phyloP scores from a whole-genome alignment of 1,140 invertebrate genomes.

The Drosophila busckii region DNA sequence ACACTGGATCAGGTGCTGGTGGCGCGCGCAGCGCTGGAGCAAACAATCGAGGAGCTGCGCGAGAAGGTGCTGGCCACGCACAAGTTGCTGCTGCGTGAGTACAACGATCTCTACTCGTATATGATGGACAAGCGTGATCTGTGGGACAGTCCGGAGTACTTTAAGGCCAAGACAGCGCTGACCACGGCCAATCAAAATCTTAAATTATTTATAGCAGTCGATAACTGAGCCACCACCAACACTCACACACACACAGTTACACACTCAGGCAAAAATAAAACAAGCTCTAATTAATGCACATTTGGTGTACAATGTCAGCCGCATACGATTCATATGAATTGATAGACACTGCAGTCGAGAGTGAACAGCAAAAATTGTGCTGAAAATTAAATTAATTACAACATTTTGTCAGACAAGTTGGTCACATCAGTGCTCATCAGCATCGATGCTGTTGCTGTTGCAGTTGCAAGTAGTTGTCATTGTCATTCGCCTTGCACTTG shows the following conservation, averaged over 20 bases:
- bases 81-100: constrained; percentile 40
- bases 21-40: background rate
- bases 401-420: constrained; percentile 70
- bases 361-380: no score
- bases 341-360: no score
- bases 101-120: constrained; percentile 41
- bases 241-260: no score
- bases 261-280: no score
- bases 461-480: constrained; percentile 26
- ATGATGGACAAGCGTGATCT: constrained; percentile 48
- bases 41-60: constrained; percentile 16
- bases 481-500: constrained; percentile 54
- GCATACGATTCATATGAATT: no score
- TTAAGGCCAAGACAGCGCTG: constrained; percentile 52
- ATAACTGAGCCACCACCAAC: constrained; percentile 9
- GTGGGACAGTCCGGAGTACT: constrained; percentile 59
- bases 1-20: background rate
- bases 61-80: constrained; percentile 15
- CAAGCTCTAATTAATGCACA: no score
- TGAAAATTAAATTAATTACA: constrained; percentile 62
- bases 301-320: no score
- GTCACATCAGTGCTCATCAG: constrained; percentile 47
- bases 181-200: constrained; percentile 29
- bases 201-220: constrained; percentile 10
- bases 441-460: constrained; percentile 19